phyloP scores from a whole-genome alignment of 2,113 vertebrate species.

The Orthochromis malagaraziensis region DNA sequence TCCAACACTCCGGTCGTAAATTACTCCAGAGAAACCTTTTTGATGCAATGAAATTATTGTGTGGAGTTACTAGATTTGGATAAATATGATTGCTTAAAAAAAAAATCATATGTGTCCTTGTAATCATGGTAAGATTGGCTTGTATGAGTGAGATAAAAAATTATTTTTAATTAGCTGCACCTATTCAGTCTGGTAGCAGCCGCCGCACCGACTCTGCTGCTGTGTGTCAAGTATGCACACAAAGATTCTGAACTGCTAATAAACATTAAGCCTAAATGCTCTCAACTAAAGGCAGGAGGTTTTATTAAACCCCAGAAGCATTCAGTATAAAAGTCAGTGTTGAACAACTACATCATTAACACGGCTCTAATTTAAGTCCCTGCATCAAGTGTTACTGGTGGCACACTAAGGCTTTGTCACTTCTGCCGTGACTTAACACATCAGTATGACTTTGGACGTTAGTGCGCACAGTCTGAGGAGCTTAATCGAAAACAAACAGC shows the following conservation, averaged over 20 bases:
- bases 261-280: background rate
- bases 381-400: background rate
- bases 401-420: constrained; percentile 1
- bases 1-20: background rate
- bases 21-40: background rate
- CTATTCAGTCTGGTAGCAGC: background rate
- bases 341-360: background rate
- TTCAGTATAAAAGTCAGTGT: background rate
- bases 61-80: background rate
- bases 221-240: background rate
- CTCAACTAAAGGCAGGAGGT: background rate
- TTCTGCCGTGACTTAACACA: background rate
- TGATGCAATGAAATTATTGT: background rate
- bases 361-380: background rate
- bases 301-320: background rate
- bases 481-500: constrained; percentile 26
- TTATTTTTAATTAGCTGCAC: constrained; percentile 30
- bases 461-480: background rate
- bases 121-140: background rate
- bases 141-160: background rate
- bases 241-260: background rate
- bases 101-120: background rate
- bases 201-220: background rate
- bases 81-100: background rate
- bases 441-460: background rate